Evolutionary conservation across 2,888 invertebrate species (phyloP), one percentile per base, ranked within the genome.

Genomic region (Tachystola acroxantha): DNA sequence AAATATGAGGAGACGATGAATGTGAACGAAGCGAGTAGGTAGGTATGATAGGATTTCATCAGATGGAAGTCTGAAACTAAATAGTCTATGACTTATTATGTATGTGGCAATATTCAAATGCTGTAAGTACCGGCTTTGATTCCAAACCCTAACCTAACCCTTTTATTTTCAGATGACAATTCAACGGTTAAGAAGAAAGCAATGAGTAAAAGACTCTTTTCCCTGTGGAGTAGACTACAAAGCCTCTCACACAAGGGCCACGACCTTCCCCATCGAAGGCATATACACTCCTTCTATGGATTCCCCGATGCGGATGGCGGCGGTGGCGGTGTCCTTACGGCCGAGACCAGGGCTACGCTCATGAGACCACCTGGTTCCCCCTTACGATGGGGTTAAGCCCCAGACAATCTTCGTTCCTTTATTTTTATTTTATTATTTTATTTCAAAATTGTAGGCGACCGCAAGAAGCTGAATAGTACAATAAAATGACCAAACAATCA

Each of bases 311-410:
- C 66, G 2, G 73, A 70, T 10, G 63, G 47, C 14, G 41, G 39
- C 12, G 37, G 65, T 3, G 60, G 64, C 12, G 67, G 67, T 1
- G 49, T 59, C 1, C 66, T 85, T 11, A 82, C 82, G 0, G 84
- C 85, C 1, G 81, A 85, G 45, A 81, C 85, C 35, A 64, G 32
- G 45, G 77, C 51, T 7, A 71, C 68, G 1, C 64, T 80, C 40
- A 63, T 78, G 58, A 64, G 86, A 66, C 85, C 86, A 39, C 84
- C 86, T 2, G 86, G 86, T 42, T 84, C 85, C 10, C 86, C 86
- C 2, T 55, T 86, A 24, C 66, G 86, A 45, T 88, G 85, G 82
- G 84, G 88, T 38, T 80, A 59, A 79, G 56, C 24, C 24, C n/a
- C n/a, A 27, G 12, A 29, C n/a, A 33, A 25, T 20, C 22, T 29